Evolutionary conservation across 2,888 invertebrate species (phyloP), one percentile per base, ranked within the genome.

Genomic region (Mythimna pallens): DNA sequence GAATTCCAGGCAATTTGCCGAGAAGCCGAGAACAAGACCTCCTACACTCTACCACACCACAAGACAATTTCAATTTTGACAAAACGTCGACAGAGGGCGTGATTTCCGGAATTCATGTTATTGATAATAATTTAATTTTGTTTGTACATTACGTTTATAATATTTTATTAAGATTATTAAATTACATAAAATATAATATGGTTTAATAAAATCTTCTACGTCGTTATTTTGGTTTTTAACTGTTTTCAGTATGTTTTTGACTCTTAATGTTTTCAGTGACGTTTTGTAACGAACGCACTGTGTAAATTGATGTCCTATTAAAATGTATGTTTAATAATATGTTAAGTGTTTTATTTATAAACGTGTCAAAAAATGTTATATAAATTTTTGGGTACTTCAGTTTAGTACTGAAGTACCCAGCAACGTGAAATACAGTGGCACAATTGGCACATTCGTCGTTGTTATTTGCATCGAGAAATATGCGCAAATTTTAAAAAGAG

Each of bases 1-100:
- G 87, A 92, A 93, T 92, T 93, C 90, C 87, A 90, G 91, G 90
- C 91, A 92, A 92, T 92, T 92, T 89, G 40, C 40, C 36, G 30
- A 74, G 69, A 73, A 73, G 91, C 90, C 90, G 81, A 89, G 85
- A 86, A 88, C 86, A 81, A 89, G 87, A 91, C 89, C 90, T 91
- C 87, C 89, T 87, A 78, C 87, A 87, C 86, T 43, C 50, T 90
- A 93, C 92, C 91, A 89, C 92, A 94, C 93, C 93, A 94, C 94
- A 95, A 94, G 94, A 94, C 94, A 93, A 93, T 90, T 93, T 78
- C 87, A 82, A 78, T 86, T 91, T 89, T 73, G 75, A 70, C 80
- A 87, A 84, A 82, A 78, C 73, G 81, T 80, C 92, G 88, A 85
- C 78, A 93, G 96, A 91, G 93, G 93, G 94, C 94, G 93, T 83